Evolutionary conservation across 2,888 invertebrate species (phyloP).

Genomic region (Micoletzkya japonica): DNA sequence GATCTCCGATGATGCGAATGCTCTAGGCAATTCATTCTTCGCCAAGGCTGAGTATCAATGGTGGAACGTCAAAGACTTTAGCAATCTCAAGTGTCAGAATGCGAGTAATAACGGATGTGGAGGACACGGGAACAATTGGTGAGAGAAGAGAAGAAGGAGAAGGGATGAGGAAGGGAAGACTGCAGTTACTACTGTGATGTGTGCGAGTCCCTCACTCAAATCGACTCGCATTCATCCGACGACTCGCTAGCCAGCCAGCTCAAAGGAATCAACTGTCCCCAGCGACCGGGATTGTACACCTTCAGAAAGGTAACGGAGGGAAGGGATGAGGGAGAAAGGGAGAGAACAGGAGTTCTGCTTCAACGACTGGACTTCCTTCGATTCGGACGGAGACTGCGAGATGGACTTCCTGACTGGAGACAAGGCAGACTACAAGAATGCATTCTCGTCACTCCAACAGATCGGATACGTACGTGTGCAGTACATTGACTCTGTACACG

Average conservation of each 20-base stretch:
- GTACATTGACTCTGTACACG: too few species aligned
- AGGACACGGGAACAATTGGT: conserved; percentile 64
- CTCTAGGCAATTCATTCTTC: conserved; percentile 60
- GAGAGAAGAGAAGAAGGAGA: conserved; percentile 3
- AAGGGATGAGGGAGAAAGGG: neutral
- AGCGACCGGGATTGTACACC: conserved; percentile 55
- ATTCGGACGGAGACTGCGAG: conserved; percentile 62
- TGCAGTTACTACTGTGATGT: conserved; percentile 63
- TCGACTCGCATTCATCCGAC: conserved; percentile 40
- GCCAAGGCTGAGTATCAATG: conserved; percentile 64
- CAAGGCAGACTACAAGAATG: conserved; percentile 57
- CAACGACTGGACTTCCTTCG: conserved; percentile 63
- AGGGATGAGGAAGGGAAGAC: conserved; percentile 14
- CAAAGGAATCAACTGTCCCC: conserved; percentile 60
- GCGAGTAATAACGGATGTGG: conserved; percentile 62
- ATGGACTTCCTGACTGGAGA: conserved; percentile 61
- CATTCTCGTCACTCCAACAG: conserved; percentile 59
- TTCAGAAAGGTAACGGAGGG: conserved; percentile 49
- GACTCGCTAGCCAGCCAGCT: conserved; percentile 47
- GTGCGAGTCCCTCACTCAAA: conserved; percentile 56
- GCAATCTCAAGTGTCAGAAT: conserved; percentile 62
- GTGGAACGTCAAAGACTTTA: conserved; percentile 62
- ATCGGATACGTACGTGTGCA: conserved; percentile 62
- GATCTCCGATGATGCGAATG: conserved; percentile 51
- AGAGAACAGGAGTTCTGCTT: conserved; percentile 58